Percentiles rank a stretch among this genome's conserved stretches.
These are phyloP conservation scores for Phymanthus crucifer DNA, from an alignment of 92 coral and sea anemone species.

Conservation along the genomic window DNA sequence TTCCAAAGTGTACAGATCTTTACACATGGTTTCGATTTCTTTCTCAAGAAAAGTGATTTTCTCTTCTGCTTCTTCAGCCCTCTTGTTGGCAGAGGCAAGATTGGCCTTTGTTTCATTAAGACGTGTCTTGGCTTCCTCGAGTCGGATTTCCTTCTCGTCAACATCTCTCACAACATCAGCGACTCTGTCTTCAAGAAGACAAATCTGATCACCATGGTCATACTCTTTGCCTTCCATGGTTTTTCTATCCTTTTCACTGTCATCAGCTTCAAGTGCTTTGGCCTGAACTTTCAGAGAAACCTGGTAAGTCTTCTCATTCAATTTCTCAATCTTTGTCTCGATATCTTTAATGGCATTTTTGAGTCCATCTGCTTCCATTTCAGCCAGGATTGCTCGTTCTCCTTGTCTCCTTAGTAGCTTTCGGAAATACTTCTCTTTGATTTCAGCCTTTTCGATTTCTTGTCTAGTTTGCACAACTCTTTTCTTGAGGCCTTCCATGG, in stretches of 20 bases:
- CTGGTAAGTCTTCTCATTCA: conserved; percentile 33
- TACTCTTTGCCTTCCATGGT: conserved; percentile 71
- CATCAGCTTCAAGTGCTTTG: conserved; percentile 74
- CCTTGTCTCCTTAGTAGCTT: conserved; percentile 48
- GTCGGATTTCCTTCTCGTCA: conserved; percentile 63
- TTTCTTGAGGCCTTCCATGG: conserved; percentile 74
- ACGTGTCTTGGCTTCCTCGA: conserved; percentile 48
- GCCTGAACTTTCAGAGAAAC: conserved; percentile 44
- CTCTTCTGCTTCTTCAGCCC: conserved; percentile 54
- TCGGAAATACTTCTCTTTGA: conserved; percentile 52
- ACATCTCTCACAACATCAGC: conserved; percentile 60
- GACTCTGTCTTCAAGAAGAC: conserved; percentile 55
- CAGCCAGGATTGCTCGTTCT: conserved; percentile 75
- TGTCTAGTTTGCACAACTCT: conserved; percentile 58
- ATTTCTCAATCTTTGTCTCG: conserved; percentile 47
- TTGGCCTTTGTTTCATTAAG: conserved; percentile 43
- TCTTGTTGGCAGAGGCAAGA: conserved; percentile 26
- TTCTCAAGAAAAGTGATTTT: conserved; percentile 61
- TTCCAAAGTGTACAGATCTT: conserved; percentile 56
- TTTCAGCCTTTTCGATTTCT: conserved; percentile 71
- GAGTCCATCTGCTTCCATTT: conserved; percentile 62
- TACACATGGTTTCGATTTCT: conserved; percentile 49
- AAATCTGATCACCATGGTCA: conserved; percentile 70
- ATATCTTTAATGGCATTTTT: conserved; percentile 48
- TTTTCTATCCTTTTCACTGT: conserved; percentile 81